Percentiles rank a stretch among this genome's conserved stretches.
Conservation (phyloP, 2,888 invertebrate species). For the Laothoe populi region DNA sequence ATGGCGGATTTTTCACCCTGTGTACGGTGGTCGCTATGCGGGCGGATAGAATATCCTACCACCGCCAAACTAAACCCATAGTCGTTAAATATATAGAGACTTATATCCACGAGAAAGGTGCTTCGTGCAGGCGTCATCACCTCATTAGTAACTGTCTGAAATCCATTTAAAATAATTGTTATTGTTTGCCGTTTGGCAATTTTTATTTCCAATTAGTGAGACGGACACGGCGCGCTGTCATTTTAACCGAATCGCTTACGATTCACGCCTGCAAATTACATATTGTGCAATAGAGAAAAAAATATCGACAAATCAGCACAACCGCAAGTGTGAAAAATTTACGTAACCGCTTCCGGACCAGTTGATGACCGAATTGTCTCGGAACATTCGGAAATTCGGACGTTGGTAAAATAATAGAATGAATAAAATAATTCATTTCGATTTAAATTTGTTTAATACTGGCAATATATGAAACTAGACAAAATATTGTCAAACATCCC, state of each 20-base stretch:
- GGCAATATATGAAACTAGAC: no score
- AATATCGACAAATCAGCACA: slow-evolving; percentile 26
- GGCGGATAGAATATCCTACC: no score
- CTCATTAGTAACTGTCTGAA: slow-evolving; percentile 31
- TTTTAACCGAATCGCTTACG: slow-evolving; percentile 30
- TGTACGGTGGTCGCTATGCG: no score
- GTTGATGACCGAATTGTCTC: neutral
- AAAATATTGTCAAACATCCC: no score
- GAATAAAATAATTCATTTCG: neutral
- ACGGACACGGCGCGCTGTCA: slow-evolving; percentile 49
- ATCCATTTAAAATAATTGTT: slow-evolving; percentile 26
- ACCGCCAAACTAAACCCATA: no score
- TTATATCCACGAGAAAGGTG: neutral
- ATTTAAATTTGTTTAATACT: no score
- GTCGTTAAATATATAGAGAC: no score
- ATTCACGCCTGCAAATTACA: slow-evolving; percentile 60
- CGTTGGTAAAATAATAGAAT: neutral
- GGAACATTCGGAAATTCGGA: neutral
- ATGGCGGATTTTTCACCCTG: no score
- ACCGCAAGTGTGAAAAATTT: slow-evolving; percentile 26
- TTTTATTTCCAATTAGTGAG: slow-evolving; percentile 51
- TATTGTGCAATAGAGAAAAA: slow-evolving; percentile 62
- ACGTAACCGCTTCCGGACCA: slow-evolving; percentile 26
- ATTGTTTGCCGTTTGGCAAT: slow-evolving; percentile 36
- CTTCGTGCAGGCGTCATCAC: slow-evolving; percentile 18